phyloP scores from a whole-genome alignment of 2,113 vertebrate genomes.

The Scomber colias region DNA sequence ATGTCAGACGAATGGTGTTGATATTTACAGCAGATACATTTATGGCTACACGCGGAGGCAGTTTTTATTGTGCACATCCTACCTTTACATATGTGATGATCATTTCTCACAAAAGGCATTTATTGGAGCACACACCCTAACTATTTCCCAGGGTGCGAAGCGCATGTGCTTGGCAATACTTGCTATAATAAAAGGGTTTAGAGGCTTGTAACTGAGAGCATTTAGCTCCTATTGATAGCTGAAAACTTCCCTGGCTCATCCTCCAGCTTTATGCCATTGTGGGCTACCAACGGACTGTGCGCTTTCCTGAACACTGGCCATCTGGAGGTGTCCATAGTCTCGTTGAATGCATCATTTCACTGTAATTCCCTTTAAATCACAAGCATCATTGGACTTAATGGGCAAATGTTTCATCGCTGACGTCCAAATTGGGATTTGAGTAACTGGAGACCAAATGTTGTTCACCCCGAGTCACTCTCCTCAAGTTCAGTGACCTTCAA shows the following conservation, averaged over 20 bases:
- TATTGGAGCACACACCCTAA: constrained; percentile 31
- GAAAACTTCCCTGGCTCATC: constrained; percentile 57
- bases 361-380: constrained; percentile 85
- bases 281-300: constrained; percentile 61
- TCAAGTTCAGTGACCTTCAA: constrained; percentile 85
- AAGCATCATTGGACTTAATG: constrained; percentile 86
- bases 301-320: constrained; percentile 78
- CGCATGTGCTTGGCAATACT: constrained; percentile 46
- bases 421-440: constrained; percentile 76
- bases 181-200: constrained; percentile 69
- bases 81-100: constrained; percentile 46
- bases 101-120: constrained; percentile 41
- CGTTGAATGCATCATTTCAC: constrained; percentile 84
- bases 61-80: constrained; percentile 27
- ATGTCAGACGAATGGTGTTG: constrained; percentile 22
- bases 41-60: neutral
- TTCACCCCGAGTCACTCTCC: constrained; percentile 77
- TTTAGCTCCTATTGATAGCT: constrained; percentile 56
- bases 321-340: constrained; percentile 80
- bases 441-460: constrained; percentile 78
- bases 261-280: constrained; percentile 48
- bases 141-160: constrained; percentile 38
- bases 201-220: constrained; percentile 63
- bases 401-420: constrained; percentile 82
- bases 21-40: constrained; percentile 17